phyloP scores from a whole-genome alignment of 1,140 invertebrate species.

The Proctacanthus coquilletti region DNA sequence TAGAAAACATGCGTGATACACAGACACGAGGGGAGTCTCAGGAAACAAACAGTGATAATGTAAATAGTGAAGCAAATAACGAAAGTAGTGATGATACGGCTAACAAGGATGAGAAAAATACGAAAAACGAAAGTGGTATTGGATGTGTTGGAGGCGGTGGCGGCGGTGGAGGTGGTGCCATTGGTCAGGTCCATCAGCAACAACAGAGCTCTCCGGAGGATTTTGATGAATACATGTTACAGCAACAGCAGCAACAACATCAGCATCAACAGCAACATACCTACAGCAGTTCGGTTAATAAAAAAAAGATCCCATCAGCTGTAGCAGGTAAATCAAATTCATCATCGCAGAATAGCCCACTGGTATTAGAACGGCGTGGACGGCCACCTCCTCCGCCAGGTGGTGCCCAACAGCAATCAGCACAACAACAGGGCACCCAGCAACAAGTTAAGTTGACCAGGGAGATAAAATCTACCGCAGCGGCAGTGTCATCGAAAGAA shows the following conservation, averaged over 20 bases:
- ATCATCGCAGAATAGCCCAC: conserved; percentile 4
- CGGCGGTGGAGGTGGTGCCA: conserved; percentile 9
- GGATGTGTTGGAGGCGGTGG: conserved; percentile 18
- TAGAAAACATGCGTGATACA: conserved; percentile 9
- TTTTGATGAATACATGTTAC: conserved; percentile 19
- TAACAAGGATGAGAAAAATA: conserved; percentile 12
- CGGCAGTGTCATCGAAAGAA: conserved; percentile 24
- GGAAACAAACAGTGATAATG: conserved; percentile 27
- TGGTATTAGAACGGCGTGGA: conserved; percentile 21
- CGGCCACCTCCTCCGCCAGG: conserved; percentile 17
- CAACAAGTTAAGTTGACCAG: conserved; percentile 21
- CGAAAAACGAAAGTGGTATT: conserved; percentile 18
- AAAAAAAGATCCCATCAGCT: not conserved
- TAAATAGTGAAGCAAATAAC: conserved; percentile 17
- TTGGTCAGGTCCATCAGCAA: conserved; percentile 13
- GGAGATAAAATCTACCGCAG: conserved; percentile 10
- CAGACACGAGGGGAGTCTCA: conserved; percentile 8
- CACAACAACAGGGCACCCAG: conserved; percentile 9
- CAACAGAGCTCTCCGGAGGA: conserved; percentile 29
- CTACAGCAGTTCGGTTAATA: conserved; percentile 4
- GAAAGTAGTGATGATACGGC: conserved; percentile 11
- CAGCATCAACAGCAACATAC: conserved; percentile 11
- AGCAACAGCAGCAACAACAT: conserved; percentile 7
- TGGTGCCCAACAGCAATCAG: conserved; percentile 13
- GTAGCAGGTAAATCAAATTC: not conserved